Percentiles rank a stretch among this genome's conserved stretches.
phyloP scores from a whole-genome alignment of 2,888 invertebrate species.

The Laothoe populi region DNA sequence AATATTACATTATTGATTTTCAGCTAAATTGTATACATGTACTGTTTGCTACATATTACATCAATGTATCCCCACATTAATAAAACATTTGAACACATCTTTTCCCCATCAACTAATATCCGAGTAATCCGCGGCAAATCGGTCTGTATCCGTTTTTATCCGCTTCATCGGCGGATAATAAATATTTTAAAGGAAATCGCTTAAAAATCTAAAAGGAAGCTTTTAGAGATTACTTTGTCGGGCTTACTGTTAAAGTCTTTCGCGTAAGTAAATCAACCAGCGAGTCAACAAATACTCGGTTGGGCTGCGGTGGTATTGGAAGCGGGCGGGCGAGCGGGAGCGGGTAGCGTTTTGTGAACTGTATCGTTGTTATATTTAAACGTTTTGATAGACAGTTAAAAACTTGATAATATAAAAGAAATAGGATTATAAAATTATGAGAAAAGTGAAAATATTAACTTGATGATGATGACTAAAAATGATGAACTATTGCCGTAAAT shows the following conservation, averaged over 20 bases:
- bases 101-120: constrained; percentile 17
- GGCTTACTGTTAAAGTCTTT: constrained; percentile 24
- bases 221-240: constrained; percentile 45
- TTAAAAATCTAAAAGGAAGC: constrained; percentile 38
- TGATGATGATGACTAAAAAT: too few relatives aligned
- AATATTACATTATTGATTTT: too few relatives aligned
- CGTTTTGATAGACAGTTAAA: too few relatives aligned
- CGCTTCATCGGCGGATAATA: constrained; percentile 21
- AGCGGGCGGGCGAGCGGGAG: background rate
- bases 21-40: too few relatives aligned
- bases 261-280: constrained; percentile 31
- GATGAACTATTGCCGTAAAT: too few relatives aligned
- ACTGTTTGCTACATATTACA: background rate
- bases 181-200: constrained; percentile 28
- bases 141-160: background rate
- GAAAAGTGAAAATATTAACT: too few relatives aligned
- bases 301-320: constrained; percentile 7
- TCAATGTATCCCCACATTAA: background rate
- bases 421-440: too few relatives aligned
- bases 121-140: constrained; percentile 10
- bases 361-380: background rate
- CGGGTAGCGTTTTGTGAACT: background rate
- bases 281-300: constrained; percentile 21
- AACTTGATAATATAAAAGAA: too few relatives aligned
- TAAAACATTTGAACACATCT: background rate